Conservation (phyloP, 1,140 invertebrate genomes). For the Pteromalus puparum region DNA sequence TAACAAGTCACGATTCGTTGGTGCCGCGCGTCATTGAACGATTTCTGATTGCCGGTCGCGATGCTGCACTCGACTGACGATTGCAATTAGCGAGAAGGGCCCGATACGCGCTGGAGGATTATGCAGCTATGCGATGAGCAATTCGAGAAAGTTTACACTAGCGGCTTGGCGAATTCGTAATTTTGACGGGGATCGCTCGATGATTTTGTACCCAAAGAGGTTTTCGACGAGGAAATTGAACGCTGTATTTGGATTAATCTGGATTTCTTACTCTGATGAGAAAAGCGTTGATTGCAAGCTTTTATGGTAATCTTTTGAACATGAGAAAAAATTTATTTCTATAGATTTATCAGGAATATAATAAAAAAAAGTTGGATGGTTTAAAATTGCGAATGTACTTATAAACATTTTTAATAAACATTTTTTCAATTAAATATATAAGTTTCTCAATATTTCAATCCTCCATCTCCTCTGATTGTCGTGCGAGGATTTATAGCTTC, state of each 20-base stretch:
- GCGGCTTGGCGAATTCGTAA: neutral
- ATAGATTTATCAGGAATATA: no score
- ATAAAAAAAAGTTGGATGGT: no score
- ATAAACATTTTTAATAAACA: neutral
- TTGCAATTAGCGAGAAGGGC: conserved; percentile 15
- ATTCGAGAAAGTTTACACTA: neutral
- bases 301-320: no score
- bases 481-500: neutral
- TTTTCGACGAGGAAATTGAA: neutral
- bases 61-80: neutral
- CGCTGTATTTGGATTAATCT: neutral
- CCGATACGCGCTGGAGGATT: neutral
- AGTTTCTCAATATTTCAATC: neutral
- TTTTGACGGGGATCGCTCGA: neutral
- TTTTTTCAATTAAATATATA: neutral
- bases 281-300: no score
- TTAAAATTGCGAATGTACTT: no score
- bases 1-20: conserved; percentile 9
- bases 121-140: neutral
- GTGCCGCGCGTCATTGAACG: neutral
- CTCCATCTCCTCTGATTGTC: neutral
- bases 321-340: no score
- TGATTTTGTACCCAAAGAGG: no score
- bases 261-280: no score
- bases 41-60: neutral